Base-by-base conservation (phyloP, 2,113 vertebrate species). In the Halcyon senegalensis region DNA sequence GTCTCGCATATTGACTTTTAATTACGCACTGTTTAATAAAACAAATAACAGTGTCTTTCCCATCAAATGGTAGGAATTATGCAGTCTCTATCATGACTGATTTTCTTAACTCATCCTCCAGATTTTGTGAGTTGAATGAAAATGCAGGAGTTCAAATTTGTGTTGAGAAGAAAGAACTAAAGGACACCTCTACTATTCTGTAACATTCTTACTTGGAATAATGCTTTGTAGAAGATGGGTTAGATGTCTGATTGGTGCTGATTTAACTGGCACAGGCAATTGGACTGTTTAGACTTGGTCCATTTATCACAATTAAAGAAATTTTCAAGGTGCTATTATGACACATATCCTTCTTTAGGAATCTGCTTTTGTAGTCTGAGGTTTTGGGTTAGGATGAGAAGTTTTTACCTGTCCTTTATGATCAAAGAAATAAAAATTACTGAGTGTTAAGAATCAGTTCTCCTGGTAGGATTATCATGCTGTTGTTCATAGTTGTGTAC, bases 1-100 rank as follows among this genome's bases (percentile, higher is more conserved):
- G 91, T 96, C 93, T 96, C 77, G 63, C 62, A 92, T 98, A 97
- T 97, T 97, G 98, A 97, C 96, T 98, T 98, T 98, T 97, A 98
- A 98, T 98, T 98, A 98, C 92, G 37, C 25, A 73, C 81, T 96
- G 84, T 94, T 97, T 97, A 97, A 97, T 94, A 97, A 96, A 97
- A 98, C 95, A 98, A 98, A 97, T 91, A 97, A 78, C 70, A 67
- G 35, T 92, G 53, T 82, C 79, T 94, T 97, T 97, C 86, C 44
- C 30, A 93, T 96, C 90, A 96, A 96, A 89, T 80, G 90, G 90
- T 56, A 41, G 10, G 46, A 84, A 97, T 62, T 63, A 60, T 86
- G 31, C 64, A 90, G 28, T 69, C 39, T 83, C 41, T 95, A 31
- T 96, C 87, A 78, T 93, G 53, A 85, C 44, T 90, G 74, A 43